These are phyloP conservation scores for Lithobius niger DNA, from an alignment of 1,140 invertebrate species.

Conservation along the genomic window DNA sequence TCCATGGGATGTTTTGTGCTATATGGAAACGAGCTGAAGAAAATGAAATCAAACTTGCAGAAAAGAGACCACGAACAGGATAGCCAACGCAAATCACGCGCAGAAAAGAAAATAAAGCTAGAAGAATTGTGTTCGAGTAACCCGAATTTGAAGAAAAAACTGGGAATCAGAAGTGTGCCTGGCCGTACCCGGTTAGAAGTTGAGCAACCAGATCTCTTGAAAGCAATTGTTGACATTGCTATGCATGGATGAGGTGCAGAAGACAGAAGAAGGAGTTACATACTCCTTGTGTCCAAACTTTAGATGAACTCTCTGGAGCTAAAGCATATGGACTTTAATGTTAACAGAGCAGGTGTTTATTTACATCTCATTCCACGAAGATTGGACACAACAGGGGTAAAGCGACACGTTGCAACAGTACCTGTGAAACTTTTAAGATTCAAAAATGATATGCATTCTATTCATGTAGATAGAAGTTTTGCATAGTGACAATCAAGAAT, in stretches of 20 bases:
- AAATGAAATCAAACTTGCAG: too few relatives aligned
- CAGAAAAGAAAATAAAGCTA: too few relatives aligned
- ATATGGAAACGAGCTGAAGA: too few relatives aligned
- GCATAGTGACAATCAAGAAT: constrained; percentile 17
- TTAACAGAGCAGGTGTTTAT: constrained; percentile 14
- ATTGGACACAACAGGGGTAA: constrained; percentile 18
- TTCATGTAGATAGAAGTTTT: constrained; percentile 23
- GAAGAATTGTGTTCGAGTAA: too few relatives aligned
- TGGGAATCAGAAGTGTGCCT: too few relatives aligned
- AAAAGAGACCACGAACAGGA: too few relatives aligned
- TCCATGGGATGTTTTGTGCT: too few relatives aligned
- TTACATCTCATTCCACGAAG: constrained; percentile 21
- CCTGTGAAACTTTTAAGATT: constrained; percentile 22
- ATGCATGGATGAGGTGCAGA: constrained; percentile 12
- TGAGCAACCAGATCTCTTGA: constrained; percentile 17
- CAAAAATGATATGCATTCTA: constrained; percentile 17
- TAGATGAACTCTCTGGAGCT: constrained; percentile 15
- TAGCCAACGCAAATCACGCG: too few relatives aligned
- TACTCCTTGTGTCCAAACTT: constrained; percentile 14
- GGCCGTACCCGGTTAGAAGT: constrained; percentile 20
- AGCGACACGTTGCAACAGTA: constrained; percentile 23
- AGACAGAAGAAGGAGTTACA: too few relatives aligned
- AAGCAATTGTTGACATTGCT: constrained; percentile 21
- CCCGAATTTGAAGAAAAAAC: too few relatives aligned
- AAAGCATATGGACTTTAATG: constrained; percentile 13